phyloP scores from a whole-genome alignment of 2,113 vertebrate species.

The Cochlearius cochlearius region DNA sequence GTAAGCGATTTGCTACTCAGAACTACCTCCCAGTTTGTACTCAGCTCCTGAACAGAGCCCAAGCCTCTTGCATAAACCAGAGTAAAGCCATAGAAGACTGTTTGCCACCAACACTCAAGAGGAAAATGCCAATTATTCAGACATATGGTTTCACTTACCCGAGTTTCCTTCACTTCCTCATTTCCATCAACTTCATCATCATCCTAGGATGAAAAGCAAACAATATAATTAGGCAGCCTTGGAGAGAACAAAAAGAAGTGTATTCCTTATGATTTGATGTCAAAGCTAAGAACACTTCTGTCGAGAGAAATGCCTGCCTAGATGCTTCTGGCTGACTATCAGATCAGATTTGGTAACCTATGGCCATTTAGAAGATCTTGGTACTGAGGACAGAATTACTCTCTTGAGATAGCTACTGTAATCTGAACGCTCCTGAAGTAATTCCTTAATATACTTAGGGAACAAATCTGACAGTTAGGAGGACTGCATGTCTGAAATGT shows the following conservation, averaged over 20 bases:
- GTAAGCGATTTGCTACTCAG: neutral
- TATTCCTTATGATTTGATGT: neutral
- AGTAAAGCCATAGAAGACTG: neutral
- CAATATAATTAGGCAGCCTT: neutral
- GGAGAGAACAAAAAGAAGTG: neutral
- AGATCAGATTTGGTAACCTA: neutral
- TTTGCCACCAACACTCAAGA: neutral
- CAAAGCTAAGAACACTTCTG: neutral
- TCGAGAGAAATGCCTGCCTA: neutral
- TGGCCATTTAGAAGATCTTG: neutral
- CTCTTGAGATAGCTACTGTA: neutral
- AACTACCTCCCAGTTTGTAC: neutral
- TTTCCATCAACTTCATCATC: conserved; percentile 72
- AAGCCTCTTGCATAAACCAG: neutral
- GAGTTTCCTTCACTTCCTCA: conserved; percentile 64
- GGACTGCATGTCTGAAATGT: neutral
- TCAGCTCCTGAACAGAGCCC: neutral
- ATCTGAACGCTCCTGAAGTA: neutral
- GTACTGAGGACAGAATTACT: neutral
- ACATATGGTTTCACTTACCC: conserved; percentile 55
- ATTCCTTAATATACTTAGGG: neutral
- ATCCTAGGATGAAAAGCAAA: conserved; percentile 62
- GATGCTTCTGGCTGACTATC: neutral
- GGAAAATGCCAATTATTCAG: neutral
- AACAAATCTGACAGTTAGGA: neutral